Evolutionary conservation across 2,797 vertebrate genomes (phyloP), one percentile per base, ranked within the genome.

Genomic region (Leuciscus waleckii): DNA sequence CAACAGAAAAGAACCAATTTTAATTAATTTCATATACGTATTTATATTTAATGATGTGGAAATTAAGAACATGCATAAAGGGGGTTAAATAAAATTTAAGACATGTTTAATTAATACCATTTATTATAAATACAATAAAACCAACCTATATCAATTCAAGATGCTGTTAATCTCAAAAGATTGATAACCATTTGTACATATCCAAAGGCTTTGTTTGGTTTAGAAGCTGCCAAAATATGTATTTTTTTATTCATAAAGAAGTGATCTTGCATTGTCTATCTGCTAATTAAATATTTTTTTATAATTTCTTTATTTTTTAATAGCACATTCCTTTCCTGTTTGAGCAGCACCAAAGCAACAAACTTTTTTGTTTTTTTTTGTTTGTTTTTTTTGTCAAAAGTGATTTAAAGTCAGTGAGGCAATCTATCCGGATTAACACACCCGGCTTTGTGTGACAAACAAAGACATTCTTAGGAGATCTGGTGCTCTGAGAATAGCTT

Each of bases 371-470:
- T 29, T 1, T 29, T 29, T 29, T 29, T 29, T 29, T 29, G 1
- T 29, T 1, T 29, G 21, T 69, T 9, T 32, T 79, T 63, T 74
- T 76, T 67, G 58, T 84, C 63, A 79, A 68, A 73, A 58, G 32
- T 17, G 71, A 76, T 71, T 75, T 80, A 81, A 54, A 67, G 21
- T 35, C 71, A 83, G 69, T 17, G 70, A 73, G 82, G 71, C 49
- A 81, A 88, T 87, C 85, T 83, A 49, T 83, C 29, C 67, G 68
- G 79, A 89, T 83, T 82, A 86, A 75, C 71, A 74, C 65, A 85
- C 46, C 71, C 82, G 79, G 86, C 90, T 93, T 90, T 86, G 82
- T 91, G 89, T 89, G 87, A 90, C 91, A 91, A 87, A 89, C 84
- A 89, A 87, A 88, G 56, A 68, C 58, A 17, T 80, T 80, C 75